phyloP scores from a whole-genome alignment of 2,797 vertebrate genomes.

The Cirrhinus molitorella region DNA sequence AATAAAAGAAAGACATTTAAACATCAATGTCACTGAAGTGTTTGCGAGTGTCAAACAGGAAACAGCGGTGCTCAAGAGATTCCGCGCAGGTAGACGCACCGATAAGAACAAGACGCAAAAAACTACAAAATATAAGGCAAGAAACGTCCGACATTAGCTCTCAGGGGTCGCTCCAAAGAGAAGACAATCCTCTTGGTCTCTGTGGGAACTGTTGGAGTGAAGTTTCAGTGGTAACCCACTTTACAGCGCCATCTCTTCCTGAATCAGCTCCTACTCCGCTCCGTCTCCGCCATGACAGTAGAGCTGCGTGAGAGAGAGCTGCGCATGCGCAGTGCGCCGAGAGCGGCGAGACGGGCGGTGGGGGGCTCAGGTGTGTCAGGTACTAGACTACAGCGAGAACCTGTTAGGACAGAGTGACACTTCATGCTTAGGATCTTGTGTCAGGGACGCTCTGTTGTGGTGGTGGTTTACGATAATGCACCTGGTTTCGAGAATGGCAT shows the following conservation, averaged over 20 bases:
- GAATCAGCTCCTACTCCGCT: constrained; percentile 77
- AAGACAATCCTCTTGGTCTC: constrained; percentile 53
- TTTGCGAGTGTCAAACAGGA: constrained; percentile 56
- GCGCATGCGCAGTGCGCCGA: constrained; percentile 78
- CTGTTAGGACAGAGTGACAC: constrained; percentile 12
- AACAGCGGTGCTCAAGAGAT: constrained; percentile 65
- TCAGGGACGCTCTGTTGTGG: neutral
- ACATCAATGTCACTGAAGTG: neutral
- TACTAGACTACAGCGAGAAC: constrained; percentile 53
- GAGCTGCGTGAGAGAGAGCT: constrained; percentile 69
- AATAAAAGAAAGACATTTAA: neutral
- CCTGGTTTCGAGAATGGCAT: neutral
- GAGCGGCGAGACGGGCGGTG: constrained; percentile 42
- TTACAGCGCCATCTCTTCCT: constrained; percentile 81
- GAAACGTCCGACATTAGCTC: constrained; percentile 60
- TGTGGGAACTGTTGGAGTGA: constrained; percentile 55
- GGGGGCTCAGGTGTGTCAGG: constrained; percentile 79
- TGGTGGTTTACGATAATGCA: neutral
- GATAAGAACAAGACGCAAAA: constrained; percentile 73
- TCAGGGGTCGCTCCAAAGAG: constrained; percentile 27
- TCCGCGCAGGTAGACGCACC: constrained; percentile 73
- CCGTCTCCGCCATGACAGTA: constrained; percentile 94
- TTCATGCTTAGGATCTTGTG: neutral
- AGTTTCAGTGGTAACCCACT: constrained; percentile 70
- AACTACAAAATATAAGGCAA: constrained; percentile 66